Evolutionary conservation across 2,797 vertebrate genomes (phyloP).

Genomic region (Denticeps clupeoides): DNA sequence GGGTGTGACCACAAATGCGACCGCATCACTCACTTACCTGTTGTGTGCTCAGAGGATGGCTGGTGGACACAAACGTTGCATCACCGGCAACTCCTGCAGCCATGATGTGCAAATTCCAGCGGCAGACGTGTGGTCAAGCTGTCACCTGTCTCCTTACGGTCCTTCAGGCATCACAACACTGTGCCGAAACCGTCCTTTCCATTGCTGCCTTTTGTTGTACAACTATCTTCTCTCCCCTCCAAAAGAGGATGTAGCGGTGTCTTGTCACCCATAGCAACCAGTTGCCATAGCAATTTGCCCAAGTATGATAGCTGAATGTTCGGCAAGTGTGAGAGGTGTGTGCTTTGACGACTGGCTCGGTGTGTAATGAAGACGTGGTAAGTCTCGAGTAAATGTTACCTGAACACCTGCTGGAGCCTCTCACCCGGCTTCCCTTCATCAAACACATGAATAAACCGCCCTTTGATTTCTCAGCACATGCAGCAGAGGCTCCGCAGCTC

Average conservation of each 20-base stretch:
- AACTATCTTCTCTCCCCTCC: conserved; percentile 31
- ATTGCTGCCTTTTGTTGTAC: conserved; percentile 32
- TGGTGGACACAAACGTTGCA: conserved; percentile 20
- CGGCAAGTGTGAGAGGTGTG: conserved; percentile 28
- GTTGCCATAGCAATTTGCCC: conserved; percentile 68
- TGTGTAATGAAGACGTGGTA: background rate
- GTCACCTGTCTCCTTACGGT: conserved; percentile 21
- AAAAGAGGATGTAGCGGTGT: conserved; percentile 45
- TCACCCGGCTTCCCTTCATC: too few species aligned
- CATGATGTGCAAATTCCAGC: conserved; percentile 16
- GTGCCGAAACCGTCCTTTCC: conserved; percentile 17
- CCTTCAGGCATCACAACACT: conserved; percentile 15
- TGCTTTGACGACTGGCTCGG: too few species aligned
- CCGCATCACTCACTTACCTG: conserved; percentile 36
- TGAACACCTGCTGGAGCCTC: conserved; percentile 1
- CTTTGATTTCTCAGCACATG: background rate
- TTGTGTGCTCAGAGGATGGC: conserved; percentile 31
- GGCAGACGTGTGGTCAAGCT: conserved; percentile 25
- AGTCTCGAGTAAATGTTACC: background rate
- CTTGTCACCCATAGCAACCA: conserved; percentile 64
- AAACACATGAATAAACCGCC: background rate
- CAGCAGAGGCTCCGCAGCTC: background rate
- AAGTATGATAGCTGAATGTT: conserved; percentile 44
- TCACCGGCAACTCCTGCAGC: conserved; percentile 9
- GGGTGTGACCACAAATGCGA: too few species aligned